A percentile compares a stretch with the other conserved stretches of the same genome.
phyloP scores from a whole-genome alignment of 2,113 vertebrate species.

The Grallaria varia region DNA sequence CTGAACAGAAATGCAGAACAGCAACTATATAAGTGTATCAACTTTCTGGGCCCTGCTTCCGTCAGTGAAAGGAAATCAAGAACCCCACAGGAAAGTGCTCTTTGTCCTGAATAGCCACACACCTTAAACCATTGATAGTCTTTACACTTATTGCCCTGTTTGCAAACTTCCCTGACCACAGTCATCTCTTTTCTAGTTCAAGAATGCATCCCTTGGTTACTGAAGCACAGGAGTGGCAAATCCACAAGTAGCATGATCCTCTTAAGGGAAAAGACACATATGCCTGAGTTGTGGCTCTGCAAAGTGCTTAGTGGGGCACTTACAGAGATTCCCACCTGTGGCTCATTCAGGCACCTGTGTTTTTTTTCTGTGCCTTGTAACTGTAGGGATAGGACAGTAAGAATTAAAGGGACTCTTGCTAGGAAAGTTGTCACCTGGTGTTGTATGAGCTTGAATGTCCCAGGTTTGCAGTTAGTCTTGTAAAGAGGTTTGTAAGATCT shows the following conservation, averaged over 20 bases:
- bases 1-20: neutral
- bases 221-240: neutral
- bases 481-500: neutral
- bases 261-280: neutral
- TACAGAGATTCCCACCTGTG: neutral
- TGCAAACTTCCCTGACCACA: neutral
- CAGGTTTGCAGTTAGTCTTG: neutral
- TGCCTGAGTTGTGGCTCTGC: neutral
- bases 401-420: neutral
- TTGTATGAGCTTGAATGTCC: neutral
- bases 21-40: neutral
- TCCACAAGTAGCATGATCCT: neutral
- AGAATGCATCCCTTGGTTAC: constrained; percentile 3
- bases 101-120: neutral
- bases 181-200: neutral
- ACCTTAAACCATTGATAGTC: neutral
- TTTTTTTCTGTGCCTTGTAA: neutral
- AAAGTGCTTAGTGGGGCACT: neutral
- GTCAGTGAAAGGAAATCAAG: neutral
- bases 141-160: neutral
- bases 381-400: neutral
- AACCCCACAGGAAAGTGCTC: neutral
- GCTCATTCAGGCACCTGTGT: neutral
- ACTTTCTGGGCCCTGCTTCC: neutral
- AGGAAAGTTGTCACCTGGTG: neutral